Evolutionary conservation across 1,140 invertebrate genomes (phyloP).

Genomic region (Drosophila arizonae): DNA sequence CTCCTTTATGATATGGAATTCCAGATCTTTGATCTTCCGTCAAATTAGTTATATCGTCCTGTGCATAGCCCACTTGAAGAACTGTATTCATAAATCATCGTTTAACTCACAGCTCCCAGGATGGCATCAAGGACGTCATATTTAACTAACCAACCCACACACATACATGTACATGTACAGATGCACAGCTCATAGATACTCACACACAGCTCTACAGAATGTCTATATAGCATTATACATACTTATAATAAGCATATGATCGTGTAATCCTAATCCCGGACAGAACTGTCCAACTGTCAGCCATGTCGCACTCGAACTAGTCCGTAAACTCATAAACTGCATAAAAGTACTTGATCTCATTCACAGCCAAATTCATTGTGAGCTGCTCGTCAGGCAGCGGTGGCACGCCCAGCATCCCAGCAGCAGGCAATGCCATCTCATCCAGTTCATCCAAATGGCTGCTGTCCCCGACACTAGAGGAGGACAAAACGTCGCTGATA

Average conservation of each 20-base stretch:
- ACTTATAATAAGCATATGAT: neutral
- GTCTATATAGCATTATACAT: neutral
- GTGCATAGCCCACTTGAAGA: conserved; percentile 19
- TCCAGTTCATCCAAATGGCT: conserved; percentile 80
- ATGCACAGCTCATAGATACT: neutral
- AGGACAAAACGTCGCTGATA: conserved; percentile 80
- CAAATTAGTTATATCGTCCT: neutral
- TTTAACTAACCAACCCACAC: conserved; percentile 8
- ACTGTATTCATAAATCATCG: conserved; percentile 16
- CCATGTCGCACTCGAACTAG: conserved; percentile 32
- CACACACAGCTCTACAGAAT: conserved; percentile 1
- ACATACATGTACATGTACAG: conserved; percentile 6
- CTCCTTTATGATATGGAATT: neutral
- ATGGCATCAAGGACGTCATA: conserved; percentile 11
- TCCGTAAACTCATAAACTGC: conserved; percentile 80
- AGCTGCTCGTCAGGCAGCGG: conserved; percentile 52
- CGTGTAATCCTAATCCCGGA: neutral
- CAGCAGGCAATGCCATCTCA: conserved; percentile 52
- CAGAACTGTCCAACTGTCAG: neutral
- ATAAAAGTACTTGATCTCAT: conserved; percentile 83
- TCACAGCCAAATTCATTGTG: conserved; percentile 79
- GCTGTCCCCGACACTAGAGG: conserved; percentile 79
- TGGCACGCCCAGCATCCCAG: conserved; percentile 33
- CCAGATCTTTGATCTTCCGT: neutral
- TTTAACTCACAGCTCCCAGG: conserved; percentile 13